Evolutionary conservation across 2,113 vertebrate species (phyloP), one percentile per base, ranked within the genome.

Genomic region (Neolamprologus brichardi): DNA sequence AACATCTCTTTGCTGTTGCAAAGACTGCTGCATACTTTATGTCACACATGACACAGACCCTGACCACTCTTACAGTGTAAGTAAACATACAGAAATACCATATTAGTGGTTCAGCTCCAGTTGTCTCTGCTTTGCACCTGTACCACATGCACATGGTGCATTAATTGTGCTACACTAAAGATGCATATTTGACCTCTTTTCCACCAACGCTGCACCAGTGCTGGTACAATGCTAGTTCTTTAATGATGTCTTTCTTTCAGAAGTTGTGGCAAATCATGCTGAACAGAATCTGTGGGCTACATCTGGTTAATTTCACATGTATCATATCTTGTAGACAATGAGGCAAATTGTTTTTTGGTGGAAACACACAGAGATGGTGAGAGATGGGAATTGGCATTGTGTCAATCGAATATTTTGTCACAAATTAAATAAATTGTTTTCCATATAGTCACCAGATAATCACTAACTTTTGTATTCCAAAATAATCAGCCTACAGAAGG

Each of bases 1-100:
- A 92, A 93, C 72, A 90, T 84, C 77, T 87, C 77, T n/a, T 30
- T 5, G 41, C 28, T 44, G 84, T 86, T 41, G 77, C 67, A 64
- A 39, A 4, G 79, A 52, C 54, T 25, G 18, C 18, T 77, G 20
- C 81, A 54, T 52, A 41, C 79, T 86, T 80, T 41, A 34, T 78
- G 52, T 91, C 58, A 91, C 64, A 83, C 30, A 37, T 3, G 7
- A 84, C 46, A 83, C 25, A 70, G 87, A 14, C 54, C 34, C 25
- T 30, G 18, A 28, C 12, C 13, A 11, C 32, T 67, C 23, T 49
- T 49, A 75, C 41, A 30, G 15, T 75, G 17, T 5, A n/a, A 28
- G 7, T 30, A 77, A 77, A 51, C 25, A 32, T 51, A 51, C 44
- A 77, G 44, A 51, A 77, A 77, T n/a, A 51, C 72, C 25, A 32